Evolutionary conservation across 2,113 vertebrate genomes (phyloP).

Genomic region (Salminus brasiliensis): DNA sequence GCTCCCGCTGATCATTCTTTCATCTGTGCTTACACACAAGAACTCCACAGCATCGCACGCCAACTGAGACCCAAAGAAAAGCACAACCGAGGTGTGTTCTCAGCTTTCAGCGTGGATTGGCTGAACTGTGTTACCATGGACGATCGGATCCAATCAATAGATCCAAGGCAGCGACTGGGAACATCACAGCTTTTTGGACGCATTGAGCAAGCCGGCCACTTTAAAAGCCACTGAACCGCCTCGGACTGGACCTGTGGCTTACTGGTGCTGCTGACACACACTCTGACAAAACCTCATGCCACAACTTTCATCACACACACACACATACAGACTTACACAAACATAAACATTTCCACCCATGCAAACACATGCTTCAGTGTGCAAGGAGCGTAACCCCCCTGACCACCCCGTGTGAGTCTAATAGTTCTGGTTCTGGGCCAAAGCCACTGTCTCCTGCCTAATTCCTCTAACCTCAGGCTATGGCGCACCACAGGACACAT

Average conservation of each 20-base stretch:
- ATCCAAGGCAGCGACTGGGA: neutral
- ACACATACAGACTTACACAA: conserved; percentile 34
- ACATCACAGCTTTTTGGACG: neutral
- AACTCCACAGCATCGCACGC: neutral
- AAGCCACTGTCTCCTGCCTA: conserved; percentile 83
- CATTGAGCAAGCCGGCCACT: neutral
- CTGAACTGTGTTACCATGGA: conserved; percentile 6
- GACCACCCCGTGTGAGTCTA: conserved; percentile 72
- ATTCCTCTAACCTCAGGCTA: conserved; percentile 76
- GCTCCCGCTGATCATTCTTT: conserved; percentile 7
- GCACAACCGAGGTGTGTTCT: neutral
- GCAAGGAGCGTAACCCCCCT: conserved; percentile 62
- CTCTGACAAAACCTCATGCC: conserved; percentile 14
- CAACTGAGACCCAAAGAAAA: neutral
- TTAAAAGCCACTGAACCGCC: conserved; percentile 13
- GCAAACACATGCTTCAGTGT: conserved; percentile 62
- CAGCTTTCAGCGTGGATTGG: neutral
- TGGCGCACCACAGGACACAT: conserved; percentile 62
- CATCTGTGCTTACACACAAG: conserved; percentile 8
- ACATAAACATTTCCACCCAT: conserved; percentile 62
- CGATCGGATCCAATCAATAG: conserved; percentile 8
- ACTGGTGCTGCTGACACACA: conserved; percentile 27
- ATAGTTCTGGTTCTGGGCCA: conserved; percentile 76
- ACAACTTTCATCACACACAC: neutral
- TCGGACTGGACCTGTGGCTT: conserved; percentile 10